Conservation (phyloP, 2,888 invertebrate species). For the Euphydryas editha region DNA sequence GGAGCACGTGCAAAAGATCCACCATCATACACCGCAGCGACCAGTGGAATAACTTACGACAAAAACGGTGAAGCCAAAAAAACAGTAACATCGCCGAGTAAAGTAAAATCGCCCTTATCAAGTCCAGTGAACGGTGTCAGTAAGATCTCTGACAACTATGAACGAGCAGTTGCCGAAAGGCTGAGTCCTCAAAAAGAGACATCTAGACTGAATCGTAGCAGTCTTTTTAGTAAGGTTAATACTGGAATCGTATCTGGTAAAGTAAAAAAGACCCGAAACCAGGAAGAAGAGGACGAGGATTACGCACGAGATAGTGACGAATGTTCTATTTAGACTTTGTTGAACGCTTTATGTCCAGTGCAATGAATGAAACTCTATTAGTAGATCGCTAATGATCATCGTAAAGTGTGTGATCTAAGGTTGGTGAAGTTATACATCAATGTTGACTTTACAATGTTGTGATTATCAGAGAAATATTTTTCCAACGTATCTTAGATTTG, state of each 20-base stretch:
- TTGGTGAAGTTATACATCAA: conserved; percentile 12
- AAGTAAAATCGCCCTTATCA: conserved; percentile 60
- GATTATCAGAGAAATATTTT: conserved; percentile 74
- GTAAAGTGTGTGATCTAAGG: conserved; percentile 51
- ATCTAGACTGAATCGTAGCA: conserved; percentile 66
- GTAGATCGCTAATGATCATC: conserved; percentile 72
- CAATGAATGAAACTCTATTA: conserved; percentile 49
- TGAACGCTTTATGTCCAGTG: conserved; percentile 49
- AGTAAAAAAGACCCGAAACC: conserved; percentile 59
- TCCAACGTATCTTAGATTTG: conserved; percentile 74
- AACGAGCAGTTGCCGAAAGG: conserved; percentile 74
- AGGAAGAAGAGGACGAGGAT: conserved; percentile 77
- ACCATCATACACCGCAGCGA: conserved; percentile 71
- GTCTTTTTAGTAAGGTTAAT: conserved; percentile 74
- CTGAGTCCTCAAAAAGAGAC: conserved; percentile 70
- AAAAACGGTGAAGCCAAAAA: conserved; percentile 50
- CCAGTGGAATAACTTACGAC: conserved; percentile 61
- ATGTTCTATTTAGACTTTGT: conserved; percentile 82
- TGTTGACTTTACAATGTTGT: conserved; percentile 47
- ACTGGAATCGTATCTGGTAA: conserved; percentile 74
- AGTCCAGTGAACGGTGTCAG: conserved; percentile 75
- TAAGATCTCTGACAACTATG: conserved; percentile 80
- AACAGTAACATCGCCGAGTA: conserved; percentile 58
- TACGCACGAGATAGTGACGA: conserved; percentile 85
- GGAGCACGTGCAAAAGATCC: conserved; percentile 71